These are phyloP conservation scores for Arctopsyche grandis DNA, from an alignment of 1,140 invertebrate species.

Conservation along the genomic window DNA sequence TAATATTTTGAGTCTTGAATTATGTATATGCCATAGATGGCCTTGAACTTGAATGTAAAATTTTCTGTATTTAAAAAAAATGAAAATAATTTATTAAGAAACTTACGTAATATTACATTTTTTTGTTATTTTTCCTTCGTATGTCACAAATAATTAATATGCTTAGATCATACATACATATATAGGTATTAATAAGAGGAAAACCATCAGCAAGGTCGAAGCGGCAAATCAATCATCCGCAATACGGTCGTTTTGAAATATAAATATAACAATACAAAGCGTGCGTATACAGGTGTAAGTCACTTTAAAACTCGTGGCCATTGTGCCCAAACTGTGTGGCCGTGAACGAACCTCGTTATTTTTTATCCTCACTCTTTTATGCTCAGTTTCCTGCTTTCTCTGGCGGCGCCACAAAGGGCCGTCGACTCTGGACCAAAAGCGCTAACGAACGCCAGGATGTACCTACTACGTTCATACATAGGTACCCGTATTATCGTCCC, in stretches of 20 bases:
- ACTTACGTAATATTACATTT: no score
- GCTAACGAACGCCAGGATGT: constrained; percentile 42
- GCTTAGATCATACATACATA: not conserved
- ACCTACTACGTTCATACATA: no score
- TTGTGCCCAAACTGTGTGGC: not conserved
- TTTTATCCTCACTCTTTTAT: constrained; percentile 20
- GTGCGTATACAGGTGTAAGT: not conserved
- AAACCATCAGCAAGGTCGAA: not conserved
- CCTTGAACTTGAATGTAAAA: no score
- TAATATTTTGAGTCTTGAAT: no score
- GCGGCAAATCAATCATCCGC: not conserved
- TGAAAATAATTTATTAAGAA: no score
- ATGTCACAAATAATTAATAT: not conserved
- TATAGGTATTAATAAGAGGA: constrained; percentile 3
- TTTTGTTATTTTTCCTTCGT: no score
- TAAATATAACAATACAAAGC: no score
- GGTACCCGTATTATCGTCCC: no score
- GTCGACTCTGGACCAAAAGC: no score
- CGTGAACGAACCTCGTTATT: constrained; percentile 11
- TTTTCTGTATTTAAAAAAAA: no score
- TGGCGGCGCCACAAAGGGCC: constrained; percentile 21
- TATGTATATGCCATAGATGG: no score
- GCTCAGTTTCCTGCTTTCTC: not conserved
- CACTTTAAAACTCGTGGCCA: constrained; percentile 11
- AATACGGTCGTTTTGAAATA: not conserved